These are phyloP conservation scores for Tapera naevia DNA, from an alignment of 2,797 vertebrate genomes.

Conservation along the genomic window DNA sequence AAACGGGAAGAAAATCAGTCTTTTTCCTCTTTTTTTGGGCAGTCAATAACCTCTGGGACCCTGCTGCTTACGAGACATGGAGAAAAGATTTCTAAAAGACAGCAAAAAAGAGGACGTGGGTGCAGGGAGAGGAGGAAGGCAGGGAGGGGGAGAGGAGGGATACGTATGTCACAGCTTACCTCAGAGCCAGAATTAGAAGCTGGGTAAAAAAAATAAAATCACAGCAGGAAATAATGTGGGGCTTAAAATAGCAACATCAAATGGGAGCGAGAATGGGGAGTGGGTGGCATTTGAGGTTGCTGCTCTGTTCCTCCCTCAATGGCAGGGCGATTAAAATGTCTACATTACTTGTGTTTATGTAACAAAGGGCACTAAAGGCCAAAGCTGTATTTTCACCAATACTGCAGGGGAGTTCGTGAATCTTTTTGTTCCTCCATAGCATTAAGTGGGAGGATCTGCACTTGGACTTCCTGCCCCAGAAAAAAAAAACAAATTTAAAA, in stretches of 20 bases:
- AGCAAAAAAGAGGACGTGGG: slow-evolving; percentile 31
- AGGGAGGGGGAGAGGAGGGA: slow-evolving; percentile 58
- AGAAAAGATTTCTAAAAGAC: slow-evolving; percentile 24
- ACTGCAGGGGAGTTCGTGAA: slow-evolving; percentile 28
- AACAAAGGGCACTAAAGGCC: slow-evolving; percentile 68
- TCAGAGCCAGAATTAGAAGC: slow-evolving; percentile 92
- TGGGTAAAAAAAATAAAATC: slow-evolving; percentile 84
- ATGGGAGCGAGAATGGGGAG: slow-evolving; percentile 74
- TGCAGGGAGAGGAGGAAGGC: slow-evolving; percentile 51
- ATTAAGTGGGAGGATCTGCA: slow-evolving; percentile 53
- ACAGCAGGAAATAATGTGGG: slow-evolving; percentile 83
- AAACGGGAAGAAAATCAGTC: not conserved
- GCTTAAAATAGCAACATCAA: slow-evolving; percentile 84
- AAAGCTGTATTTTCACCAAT: slow-evolving; percentile 47
- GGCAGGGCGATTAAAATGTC: slow-evolving; percentile 72
- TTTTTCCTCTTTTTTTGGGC: not conserved
- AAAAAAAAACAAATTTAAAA: not conserved
- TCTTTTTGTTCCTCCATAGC: slow-evolving; percentile 45
- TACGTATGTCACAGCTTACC: slow-evolving; percentile 89
- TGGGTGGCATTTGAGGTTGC: slow-evolving; percentile 76
- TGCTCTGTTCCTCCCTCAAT: slow-evolving; percentile 70
- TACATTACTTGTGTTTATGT: slow-evolving; percentile 63
- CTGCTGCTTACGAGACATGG: not conserved
- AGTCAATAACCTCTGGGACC: slow-evolving; percentile 2
- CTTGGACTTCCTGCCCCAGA: slow-evolving; percentile 36